A percentile compares a stretch with the other conserved stretches of the same genome.
Conservation (phyloP, 2,888 invertebrate genomes). For the Arctia plantaginis region DNA sequence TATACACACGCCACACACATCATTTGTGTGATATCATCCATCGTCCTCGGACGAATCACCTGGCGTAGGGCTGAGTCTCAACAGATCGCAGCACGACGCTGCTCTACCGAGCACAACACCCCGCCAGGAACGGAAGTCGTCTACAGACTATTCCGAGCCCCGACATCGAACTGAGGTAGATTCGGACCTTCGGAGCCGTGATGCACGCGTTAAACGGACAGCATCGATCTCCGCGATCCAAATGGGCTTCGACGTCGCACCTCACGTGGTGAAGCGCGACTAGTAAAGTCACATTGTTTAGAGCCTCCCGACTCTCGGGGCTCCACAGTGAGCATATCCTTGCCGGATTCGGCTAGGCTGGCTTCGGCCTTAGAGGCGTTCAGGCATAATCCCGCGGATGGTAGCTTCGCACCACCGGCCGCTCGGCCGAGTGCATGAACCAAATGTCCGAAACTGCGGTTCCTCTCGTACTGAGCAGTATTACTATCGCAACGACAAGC, state of each 20-base stretch:
- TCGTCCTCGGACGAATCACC: conserved; percentile 46
- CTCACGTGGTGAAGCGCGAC: conserved; percentile 63
- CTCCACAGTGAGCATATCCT: conserved; percentile 71
- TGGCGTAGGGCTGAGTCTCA: conserved; percentile 86
- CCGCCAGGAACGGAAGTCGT: conserved; percentile 88
- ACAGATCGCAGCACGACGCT: conserved; percentile 84
- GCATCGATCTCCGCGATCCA: conserved; percentile 67
- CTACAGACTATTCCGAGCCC: conserved; percentile 87
- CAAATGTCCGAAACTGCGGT: conserved; percentile 87
- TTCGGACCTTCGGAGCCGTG: conserved; percentile 53
- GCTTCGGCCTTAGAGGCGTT: conserved; percentile 76
- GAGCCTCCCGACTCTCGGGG: conserved; percentile 79
- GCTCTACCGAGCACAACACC: conserved; percentile 66
- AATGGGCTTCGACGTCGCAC: conserved; percentile 71
- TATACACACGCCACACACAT: too few relatives aligned
- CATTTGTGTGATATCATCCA: too few relatives aligned
- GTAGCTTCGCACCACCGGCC: conserved; percentile 89
- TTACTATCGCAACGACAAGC: conserved; percentile 85
- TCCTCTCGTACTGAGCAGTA: conserved; percentile 85
- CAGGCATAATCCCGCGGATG: conserved; percentile 84
- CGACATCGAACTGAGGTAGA: conserved; percentile 38
- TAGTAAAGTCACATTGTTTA: conserved; percentile 77
- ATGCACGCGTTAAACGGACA: conserved; percentile 56
- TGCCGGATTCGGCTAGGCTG: conserved; percentile 85
- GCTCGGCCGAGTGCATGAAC: conserved; percentile 87